Percentiles rank a stretch among this genome's conserved stretches.
Conservation (phyloP, 2,113 vertebrate genomes). For the Empidonax traillii region DNA sequence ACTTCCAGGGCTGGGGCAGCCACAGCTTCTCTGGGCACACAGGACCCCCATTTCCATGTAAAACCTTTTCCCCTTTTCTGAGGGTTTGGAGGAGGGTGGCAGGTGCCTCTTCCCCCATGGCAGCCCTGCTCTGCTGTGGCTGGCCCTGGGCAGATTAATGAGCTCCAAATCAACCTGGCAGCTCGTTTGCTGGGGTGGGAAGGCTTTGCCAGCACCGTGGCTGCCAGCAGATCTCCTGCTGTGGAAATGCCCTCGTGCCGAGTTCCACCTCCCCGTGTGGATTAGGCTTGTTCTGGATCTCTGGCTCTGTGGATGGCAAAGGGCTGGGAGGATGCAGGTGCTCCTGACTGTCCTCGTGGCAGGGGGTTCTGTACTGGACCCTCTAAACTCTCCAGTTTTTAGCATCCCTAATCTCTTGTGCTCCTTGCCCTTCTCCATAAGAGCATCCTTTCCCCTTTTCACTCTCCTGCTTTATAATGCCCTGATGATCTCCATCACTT, state of each 20-base stretch:
- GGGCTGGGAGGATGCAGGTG: background rate
- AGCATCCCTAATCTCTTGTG: background rate
- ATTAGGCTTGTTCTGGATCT: slow-evolving; percentile 8
- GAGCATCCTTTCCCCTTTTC: background rate
- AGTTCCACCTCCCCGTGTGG: background rate
- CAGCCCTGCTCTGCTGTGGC: background rate
- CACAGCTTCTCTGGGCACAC: background rate
- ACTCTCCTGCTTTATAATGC: background rate
- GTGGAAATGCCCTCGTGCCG: background rate
- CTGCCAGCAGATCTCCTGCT: background rate
- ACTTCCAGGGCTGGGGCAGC: background rate
- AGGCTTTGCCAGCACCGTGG: background rate
- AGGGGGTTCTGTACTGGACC: background rate
- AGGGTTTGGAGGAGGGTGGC: background rate
- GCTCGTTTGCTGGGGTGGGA: background rate
- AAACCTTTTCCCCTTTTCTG: background rate
- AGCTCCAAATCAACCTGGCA: slow-evolving; percentile 61
- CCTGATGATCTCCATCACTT: background rate
- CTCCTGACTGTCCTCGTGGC: background rate
- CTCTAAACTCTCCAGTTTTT: background rate
- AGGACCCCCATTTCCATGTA: background rate
- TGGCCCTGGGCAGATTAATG: background rate
- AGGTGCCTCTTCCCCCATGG: accelerated
- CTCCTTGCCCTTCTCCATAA: background rate
- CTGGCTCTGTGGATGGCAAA: background rate